Percentiles rank a stretch among this genome's conserved stretches.
Evolutionary conservation across 2,888 invertebrate species (phyloP).

Genomic region (Dioctria linearis): DNA sequence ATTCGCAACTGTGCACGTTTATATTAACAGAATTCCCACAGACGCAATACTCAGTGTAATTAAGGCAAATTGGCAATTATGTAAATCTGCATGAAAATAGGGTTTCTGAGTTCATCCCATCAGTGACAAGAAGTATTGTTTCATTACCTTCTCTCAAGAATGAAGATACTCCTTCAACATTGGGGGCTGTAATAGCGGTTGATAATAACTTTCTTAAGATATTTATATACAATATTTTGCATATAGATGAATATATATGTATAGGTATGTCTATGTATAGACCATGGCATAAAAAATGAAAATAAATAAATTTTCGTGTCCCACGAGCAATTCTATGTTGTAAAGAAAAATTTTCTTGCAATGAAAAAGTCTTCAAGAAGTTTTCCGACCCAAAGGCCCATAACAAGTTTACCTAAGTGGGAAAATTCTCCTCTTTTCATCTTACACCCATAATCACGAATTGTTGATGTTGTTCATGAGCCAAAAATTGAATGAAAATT

Average conservation of each 20-base stretch:
- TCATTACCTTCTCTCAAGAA: neutral
- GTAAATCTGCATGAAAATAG: slow-evolving; percentile 44
- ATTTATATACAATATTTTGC: no score
- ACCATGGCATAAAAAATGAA: neutral
- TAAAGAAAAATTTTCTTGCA: slow-evolving; percentile 11
- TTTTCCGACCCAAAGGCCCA: slow-evolving; percentile 36
- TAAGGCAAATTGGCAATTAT: slow-evolving; percentile 42
- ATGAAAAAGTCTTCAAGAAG: slow-evolving; percentile 49
- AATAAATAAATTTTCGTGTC: slow-evolving; percentile 1
- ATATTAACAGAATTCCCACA: slow-evolving; percentile 35
- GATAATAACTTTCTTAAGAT: slow-evolving; percentile 27
- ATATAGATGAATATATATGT: neutral
- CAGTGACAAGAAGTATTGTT: neutral
- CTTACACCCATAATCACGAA: slow-evolving; percentile 48
- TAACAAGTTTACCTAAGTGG: slow-evolving; percentile 50
- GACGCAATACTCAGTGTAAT: slow-evolving; percentile 31
- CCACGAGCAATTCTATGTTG: neutral
- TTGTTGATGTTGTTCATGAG: slow-evolving; percentile 50
- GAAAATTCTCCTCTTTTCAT: slow-evolving; percentile 46
- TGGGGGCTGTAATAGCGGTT: slow-evolving; percentile 13
- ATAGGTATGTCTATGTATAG: no score
- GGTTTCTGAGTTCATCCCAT: neutral
- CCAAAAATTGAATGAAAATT: slow-evolving; percentile 52
- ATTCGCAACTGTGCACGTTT: slow-evolving; percentile 17
- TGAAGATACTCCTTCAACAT: neutral